Percentiles rank a stretch among this genome's conserved stretches.
Conservation (phyloP, 2,113 vertebrate species). For the Conger conger region DNA sequence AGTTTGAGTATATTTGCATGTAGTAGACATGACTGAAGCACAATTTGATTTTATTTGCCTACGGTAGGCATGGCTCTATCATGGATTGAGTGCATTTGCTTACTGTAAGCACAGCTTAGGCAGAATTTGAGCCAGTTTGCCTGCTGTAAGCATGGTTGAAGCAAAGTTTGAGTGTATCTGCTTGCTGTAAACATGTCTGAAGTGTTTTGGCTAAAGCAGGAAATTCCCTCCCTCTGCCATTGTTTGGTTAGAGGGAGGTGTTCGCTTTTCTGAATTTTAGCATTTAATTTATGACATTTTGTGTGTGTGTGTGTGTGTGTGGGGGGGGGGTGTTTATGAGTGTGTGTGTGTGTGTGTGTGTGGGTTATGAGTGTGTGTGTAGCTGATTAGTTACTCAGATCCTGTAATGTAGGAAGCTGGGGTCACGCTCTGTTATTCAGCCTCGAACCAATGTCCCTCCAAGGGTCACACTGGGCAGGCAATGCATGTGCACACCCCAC, state of each 20-base stretch:
- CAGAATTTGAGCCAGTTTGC: too few relatives aligned
- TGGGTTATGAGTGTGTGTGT: constrained; percentile 21
- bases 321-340: neutral
- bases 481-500: too few relatives aligned
- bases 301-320: neutral
- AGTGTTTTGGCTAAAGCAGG: neutral
- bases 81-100: too few relatives aligned
- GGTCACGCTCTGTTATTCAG: constrained; percentile 28
- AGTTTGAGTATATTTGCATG: too few relatives aligned
- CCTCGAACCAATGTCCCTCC: constrained; percentile 20
- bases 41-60: too few relatives aligned
- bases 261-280: neutral
- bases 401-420: constrained; percentile 34
- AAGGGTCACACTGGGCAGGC: neutral
- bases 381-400: constrained; percentile 36
- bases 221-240: neutral
- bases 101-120: too few relatives aligned
- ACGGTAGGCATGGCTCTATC: too few relatives aligned
- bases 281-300: neutral
- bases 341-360: neutral
- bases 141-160: too few relatives aligned
- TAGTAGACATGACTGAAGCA: too few relatives aligned
- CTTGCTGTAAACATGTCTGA: too few relatives aligned
- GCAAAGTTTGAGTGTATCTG: too few relatives aligned
- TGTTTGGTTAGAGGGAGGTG: neutral